Evolutionary conservation across 2,888 invertebrate species (phyloP).

Genomic region (Sisyra nigra): DNA sequence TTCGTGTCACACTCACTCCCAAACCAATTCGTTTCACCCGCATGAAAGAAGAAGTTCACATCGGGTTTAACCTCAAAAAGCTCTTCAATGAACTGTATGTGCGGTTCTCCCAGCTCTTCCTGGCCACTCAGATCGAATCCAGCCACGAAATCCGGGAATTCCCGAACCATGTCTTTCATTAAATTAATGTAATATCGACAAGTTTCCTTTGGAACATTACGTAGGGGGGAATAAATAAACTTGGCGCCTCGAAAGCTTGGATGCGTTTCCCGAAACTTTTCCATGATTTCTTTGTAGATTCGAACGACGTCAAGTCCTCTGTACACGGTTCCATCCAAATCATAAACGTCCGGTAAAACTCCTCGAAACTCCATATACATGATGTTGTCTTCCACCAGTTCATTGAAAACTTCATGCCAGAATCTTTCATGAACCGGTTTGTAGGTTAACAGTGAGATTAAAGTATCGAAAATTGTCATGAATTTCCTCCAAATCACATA

Average conservation of each 20-base stretch:
- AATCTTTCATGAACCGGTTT: slow-evolving; percentile 37
- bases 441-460: slow-evolving; percentile 34
- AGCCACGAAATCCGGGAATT: slow-evolving; percentile 47
- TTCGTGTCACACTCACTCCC: slow-evolving; percentile 59
- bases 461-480: slow-evolving; percentile 29
- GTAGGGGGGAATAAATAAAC: slow-evolving; percentile 41
- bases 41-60: slow-evolving; percentile 59
- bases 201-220: slow-evolving; percentile 25
- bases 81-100: slow-evolving; percentile 42
- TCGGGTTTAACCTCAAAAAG: slow-evolving; percentile 31
- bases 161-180: slow-evolving; percentile 24
- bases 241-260: slow-evolving; percentile 41
- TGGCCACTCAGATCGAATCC: slow-evolving; percentile 73
- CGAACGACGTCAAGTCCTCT: slow-evolving; percentile 29
- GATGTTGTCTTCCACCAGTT: slow-evolving; percentile 44
- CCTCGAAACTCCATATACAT: slow-evolving; percentile 43
- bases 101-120: slow-evolving; percentile 51
- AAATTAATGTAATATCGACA: slow-evolving; percentile 16
- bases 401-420: slow-evolving; percentile 34
- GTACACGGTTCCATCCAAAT: slow-evolving; percentile 34
- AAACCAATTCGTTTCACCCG: slow-evolving; percentile 68
- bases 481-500: slow-evolving; percentile 36
- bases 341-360: slow-evolving; percentile 35
- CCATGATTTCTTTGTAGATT: slow-evolving; percentile 30
- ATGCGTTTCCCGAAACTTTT: slow-evolving; percentile 34